phyloP scores from a whole-genome alignment of 2,113 vertebrate genomes.

The Pluvialis apricaria region DNA sequence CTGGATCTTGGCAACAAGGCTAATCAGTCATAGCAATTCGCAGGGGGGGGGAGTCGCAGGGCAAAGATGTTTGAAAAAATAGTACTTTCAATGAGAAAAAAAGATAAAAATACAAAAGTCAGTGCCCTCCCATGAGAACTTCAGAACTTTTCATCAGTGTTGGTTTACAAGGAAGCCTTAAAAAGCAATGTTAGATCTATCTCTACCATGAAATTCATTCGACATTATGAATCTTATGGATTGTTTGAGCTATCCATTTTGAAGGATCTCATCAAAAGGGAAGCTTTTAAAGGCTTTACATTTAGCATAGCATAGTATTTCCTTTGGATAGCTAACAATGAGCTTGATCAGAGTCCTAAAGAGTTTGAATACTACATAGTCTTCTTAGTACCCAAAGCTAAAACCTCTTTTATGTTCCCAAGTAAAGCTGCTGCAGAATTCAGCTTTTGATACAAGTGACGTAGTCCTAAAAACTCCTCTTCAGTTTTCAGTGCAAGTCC shows the following conservation, averaged over 20 bases:
- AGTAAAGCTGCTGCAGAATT: slow-evolving; percentile 50
- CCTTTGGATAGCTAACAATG: slow-evolving; percentile 72
- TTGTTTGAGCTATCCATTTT: slow-evolving; percentile 62
- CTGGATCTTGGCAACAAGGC: slow-evolving; percentile 13
- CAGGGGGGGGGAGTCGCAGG: not conserved
- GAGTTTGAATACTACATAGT: slow-evolving; percentile 34
- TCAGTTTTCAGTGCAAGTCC: slow-evolving; percentile 22
- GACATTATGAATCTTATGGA: slow-evolving; percentile 73
- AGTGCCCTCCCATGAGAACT: slow-evolving; percentile 52
- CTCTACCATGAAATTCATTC: slow-evolving; percentile 75
- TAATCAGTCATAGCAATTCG: not conserved
- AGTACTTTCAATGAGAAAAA: not conserved
- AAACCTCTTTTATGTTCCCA: slow-evolving; percentile 59
- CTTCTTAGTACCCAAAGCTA: slow-evolving; percentile 52
- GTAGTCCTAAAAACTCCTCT: not conserved
- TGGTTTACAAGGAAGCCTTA: slow-evolving; percentile 40
- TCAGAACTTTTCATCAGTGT: slow-evolving; percentile 34
- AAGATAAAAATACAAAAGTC: slow-evolving; percentile 39
- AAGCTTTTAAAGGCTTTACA: slow-evolving; percentile 63
- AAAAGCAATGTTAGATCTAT: slow-evolving; percentile 69
- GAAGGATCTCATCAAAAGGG: slow-evolving; percentile 70
- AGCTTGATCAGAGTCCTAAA: slow-evolving; percentile 33
- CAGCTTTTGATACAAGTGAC: slow-evolving; percentile 43
- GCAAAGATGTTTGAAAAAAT: not conserved
- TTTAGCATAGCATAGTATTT: slow-evolving; percentile 65